Evolutionary conservation across 2,113 vertebrate species (phyloP).

Genomic region (Burhinus bistriatus): DNA sequence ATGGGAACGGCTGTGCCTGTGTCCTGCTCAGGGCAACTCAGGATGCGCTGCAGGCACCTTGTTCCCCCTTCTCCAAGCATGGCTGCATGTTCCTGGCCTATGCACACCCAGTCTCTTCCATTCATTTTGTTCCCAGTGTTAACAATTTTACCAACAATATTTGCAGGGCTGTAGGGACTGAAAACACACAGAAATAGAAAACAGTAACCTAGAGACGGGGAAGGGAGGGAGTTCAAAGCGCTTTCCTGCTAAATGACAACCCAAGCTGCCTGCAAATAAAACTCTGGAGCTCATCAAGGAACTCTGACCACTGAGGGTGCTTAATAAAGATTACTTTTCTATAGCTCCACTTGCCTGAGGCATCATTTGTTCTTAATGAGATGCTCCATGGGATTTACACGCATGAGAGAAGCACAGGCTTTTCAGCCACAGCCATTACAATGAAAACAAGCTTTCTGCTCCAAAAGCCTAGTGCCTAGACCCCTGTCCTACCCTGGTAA

Average conservation of each 20-base stretch:
- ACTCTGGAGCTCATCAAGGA: slow-evolving; percentile 36
- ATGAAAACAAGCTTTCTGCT: neutral
- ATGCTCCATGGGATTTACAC: slow-evolving; percentile 30
- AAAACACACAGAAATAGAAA: neutral
- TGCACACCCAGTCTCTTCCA: neutral
- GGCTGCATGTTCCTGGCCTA: neutral
- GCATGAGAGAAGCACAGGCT: neutral
- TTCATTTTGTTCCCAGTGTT: neutral
- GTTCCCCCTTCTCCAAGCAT: neutral
- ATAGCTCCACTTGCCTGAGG: slow-evolving; percentile 34
- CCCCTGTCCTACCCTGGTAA: neutral
- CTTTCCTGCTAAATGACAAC: neutral
- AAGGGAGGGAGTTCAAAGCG: neutral
- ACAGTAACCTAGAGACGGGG: neutral
- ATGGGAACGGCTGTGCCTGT: neutral
- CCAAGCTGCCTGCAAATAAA: slow-evolving; percentile 33
- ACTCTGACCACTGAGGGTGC: slow-evolving; percentile 33
- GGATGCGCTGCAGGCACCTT: neutral
- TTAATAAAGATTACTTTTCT: slow-evolving; percentile 55
- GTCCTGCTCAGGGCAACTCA: neutral
- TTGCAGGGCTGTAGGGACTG: neutral
- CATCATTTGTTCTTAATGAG: slow-evolving; percentile 57
- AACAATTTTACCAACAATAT: neutral
- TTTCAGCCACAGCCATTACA: neutral
- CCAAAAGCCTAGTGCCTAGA: neutral